Conservation (phyloP, 1,140 invertebrate species). For the Drosophila ohnishii region DNA sequence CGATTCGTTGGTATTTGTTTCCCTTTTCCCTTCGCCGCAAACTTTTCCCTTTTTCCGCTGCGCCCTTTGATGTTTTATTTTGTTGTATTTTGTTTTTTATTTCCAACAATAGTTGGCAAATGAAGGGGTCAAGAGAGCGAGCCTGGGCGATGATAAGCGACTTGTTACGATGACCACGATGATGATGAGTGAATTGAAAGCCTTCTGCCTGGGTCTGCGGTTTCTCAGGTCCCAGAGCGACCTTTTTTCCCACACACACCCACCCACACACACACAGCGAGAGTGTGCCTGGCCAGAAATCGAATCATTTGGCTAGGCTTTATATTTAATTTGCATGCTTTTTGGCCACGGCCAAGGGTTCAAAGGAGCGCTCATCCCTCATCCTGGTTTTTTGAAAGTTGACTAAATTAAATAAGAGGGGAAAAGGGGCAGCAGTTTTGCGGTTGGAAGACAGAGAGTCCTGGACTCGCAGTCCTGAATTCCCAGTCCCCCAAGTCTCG, state of each 20-base stretch:
- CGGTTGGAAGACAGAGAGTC: background rate
- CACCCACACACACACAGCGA: background rate
- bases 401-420: slow-evolving; percentile 25
- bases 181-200: slow-evolving; percentile 49
- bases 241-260: slow-evolving; percentile 4
- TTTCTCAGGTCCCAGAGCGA: slow-evolving; percentile 14
- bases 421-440: slow-evolving; percentile 21
- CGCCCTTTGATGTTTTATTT: slow-evolving; percentile 41
- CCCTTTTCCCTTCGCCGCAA: slow-evolving; percentile 20
- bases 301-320: slow-evolving; percentile 71
- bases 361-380: slow-evolving; percentile 23
- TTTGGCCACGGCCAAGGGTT: slow-evolving; percentile 30
- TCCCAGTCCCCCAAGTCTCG: background rate
- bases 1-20: slow-evolving; percentile 29
- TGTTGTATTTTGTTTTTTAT: slow-evolving; percentile 14
- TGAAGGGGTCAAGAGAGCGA: background rate
- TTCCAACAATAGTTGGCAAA: slow-evolving; percentile 24
- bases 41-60: slow-evolving; percentile 30
- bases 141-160: slow-evolving; percentile 42
- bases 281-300: slow-evolving; percentile 20
- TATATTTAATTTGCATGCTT: slow-evolving; percentile 78
- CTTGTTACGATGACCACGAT: slow-evolving; percentile 58
- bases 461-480: background rate
- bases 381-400: slow-evolving; percentile 1
- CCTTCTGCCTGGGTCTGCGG: slow-evolving; percentile 21